phyloP scores from a whole-genome alignment of 2,113 vertebrate species.

The Elephantulus edwardii region DNA sequence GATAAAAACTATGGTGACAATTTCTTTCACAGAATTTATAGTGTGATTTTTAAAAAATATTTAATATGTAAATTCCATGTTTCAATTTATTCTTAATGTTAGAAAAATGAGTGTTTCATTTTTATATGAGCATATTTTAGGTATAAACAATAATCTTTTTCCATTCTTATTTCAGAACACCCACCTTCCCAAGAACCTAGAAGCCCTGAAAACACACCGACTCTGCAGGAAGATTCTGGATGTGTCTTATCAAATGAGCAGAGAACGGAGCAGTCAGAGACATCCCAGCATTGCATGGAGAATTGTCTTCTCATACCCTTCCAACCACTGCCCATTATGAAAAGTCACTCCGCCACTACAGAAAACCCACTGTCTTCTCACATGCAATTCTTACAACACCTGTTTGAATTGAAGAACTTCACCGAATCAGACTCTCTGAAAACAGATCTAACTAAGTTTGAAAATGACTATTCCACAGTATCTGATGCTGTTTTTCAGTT shows the following conservation, averaged over 20 bases:
- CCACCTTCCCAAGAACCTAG: conserved; percentile 42
- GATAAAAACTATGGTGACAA: not conserved
- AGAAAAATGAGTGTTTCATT: not conserved
- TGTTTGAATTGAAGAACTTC: conserved; percentile 86
- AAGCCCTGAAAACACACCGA: conserved; percentile 61
- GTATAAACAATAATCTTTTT: not conserved
- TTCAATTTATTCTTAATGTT: conserved; percentile 23
- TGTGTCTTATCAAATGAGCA: conserved; percentile 82
- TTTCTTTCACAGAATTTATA: not conserved
- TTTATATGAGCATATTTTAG: conserved; percentile 21
- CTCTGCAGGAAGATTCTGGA: conserved; percentile 84
- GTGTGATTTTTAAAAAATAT: conserved; percentile 23
- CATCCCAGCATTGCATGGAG: conserved; percentile 56
- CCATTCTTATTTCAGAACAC: conserved; percentile 80
- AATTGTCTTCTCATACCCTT: not conserved
- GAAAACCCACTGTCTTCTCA: conserved; percentile 78
- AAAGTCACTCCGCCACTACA: not conserved
- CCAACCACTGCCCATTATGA: conserved; percentile 60
- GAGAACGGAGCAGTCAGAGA: conserved; percentile 78
- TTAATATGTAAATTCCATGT: not conserved
- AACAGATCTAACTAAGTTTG: conserved; percentile 78
- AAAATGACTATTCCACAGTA: conserved; percentile 81
- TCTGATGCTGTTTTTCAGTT: conserved; percentile 86
- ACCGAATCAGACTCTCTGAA: conserved; percentile 69
- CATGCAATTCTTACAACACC: conserved; percentile 87